phyloP scores from a whole-genome alignment of 2,113 vertebrate species.

The Forbesichthys agassizii region DNA sequence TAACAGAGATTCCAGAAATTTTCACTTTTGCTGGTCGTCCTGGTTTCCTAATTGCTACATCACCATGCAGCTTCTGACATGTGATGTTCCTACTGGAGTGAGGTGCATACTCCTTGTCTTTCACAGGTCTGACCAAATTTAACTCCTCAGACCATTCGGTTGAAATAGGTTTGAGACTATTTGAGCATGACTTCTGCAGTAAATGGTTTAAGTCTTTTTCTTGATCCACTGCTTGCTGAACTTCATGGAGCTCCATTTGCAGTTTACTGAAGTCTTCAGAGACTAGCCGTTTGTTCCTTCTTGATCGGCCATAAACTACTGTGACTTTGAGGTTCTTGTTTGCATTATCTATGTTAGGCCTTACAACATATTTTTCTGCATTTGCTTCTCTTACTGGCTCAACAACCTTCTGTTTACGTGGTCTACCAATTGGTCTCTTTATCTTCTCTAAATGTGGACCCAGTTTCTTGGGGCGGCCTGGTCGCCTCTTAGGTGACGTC shows the following conservation, averaged over 20 bases:
- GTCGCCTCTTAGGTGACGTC: conserved; percentile 84
- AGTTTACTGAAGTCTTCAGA: conserved; percentile 79
- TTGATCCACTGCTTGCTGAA: conserved; percentile 51
- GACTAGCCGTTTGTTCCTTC: conserved; percentile 87
- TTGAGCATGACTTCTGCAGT: conserved; percentile 52
- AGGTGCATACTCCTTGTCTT: conserved; percentile 71
- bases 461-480: conserved; percentile 91
- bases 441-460: conserved; percentile 85
- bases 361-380: conserved; percentile 34
- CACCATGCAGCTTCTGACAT: conserved; percentile 77
- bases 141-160: conserved; percentile 66
- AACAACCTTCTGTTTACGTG: conserved; percentile 82
- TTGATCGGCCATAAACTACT: conserved; percentile 90
- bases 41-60: conserved; percentile 81
- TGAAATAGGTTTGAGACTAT: conserved; percentile 46
- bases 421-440: conserved; percentile 90
- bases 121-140: conserved; percentile 78
- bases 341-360: conserved; percentile 62
- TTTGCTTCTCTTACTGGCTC: conserved; percentile 49
- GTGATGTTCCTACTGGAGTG: conserved; percentile 79
- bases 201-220: conserved; percentile 50
- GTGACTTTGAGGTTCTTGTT: conserved; percentile 91
- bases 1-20: conserved; percentile 93
- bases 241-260: conserved; percentile 63
- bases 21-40: conserved; percentile 93